Evolutionary conservation across 2,113 vertebrate genomes (phyloP), one percentile per base, ranked within the genome.

Genomic region (Sclerurus mexicanus): DNA sequence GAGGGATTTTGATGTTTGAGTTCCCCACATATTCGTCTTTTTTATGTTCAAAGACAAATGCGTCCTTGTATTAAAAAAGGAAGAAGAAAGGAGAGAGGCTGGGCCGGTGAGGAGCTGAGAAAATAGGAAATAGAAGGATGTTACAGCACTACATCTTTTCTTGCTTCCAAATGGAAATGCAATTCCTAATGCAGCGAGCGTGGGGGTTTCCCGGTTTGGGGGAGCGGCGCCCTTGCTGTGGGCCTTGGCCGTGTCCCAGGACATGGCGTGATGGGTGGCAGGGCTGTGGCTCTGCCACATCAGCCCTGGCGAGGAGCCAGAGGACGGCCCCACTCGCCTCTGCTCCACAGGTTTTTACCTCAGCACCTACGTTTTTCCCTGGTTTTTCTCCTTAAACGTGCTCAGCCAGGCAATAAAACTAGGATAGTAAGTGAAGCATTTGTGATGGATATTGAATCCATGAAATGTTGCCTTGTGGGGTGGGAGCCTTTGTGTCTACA

Each of bases 221-320:
- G 0, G 6, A 58, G 33, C 25, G 30, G 2, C 7, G 6, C 1
- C 5, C 14, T 49, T 56, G n/a, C 74, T 39, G 56, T 24, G 44
- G 4, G 8, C 24, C 40, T 18, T 49, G 62, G 8, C 23, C 4
- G 0, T 8, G 2, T 25, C 27, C 55, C 0, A 0, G 87, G 47
- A 25, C 33, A 10, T 69, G 49, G 2, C 22, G 64, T 22, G 81
- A 3, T 16, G 37, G 72, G n/a, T 3, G 22, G 25, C 8, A 2
- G 23, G 42, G 24, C 40, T 42, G 4, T 27, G 81, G 40, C 42
- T 66, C 22, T 53, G 52, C 27, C 60, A 4, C 60, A 6, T 10
- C 0, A 0, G 5, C 60, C 11, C n/a, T 2, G 4, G 23, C n/a
- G 37, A 71, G 40, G 46, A 87, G 24, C n/a, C 7, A 4, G 10